phyloP scores from a whole-genome alignment of 2,888 invertebrate genomes.

The Diloba caeruleocephala region DNA sequence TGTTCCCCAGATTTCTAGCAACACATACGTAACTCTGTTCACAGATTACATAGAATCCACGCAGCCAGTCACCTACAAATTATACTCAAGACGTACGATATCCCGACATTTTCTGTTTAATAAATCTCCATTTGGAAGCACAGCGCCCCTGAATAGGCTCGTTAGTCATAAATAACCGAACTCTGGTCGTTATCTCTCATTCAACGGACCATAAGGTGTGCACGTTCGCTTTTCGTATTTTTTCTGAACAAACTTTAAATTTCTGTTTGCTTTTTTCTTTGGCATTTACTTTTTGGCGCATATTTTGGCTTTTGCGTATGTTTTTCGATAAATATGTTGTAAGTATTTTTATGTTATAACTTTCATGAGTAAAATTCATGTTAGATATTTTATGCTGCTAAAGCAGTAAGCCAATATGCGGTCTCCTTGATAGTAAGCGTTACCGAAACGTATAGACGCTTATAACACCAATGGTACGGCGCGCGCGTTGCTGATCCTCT shows the following conservation, averaged over 20 bases:
- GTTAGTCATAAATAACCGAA: conserved; percentile 88
- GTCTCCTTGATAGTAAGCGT: too few species aligned
- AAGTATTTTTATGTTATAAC: not conserved
- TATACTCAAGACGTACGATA: conserved; percentile 79
- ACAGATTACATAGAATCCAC: conserved; percentile 47
- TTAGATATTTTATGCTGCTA: too few species aligned
- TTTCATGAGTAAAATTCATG: too few species aligned
- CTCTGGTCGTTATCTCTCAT: conserved; percentile 85
- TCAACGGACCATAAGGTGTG: conserved; percentile 74
- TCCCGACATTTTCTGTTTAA: conserved; percentile 85
- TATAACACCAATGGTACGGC: too few species aligned
- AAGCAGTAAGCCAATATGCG: too few species aligned
- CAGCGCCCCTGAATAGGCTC: conserved; percentile 84
- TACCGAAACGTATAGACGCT: too few species aligned
- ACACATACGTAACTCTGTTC: conserved; percentile 24
- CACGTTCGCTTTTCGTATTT: conserved; percentile 55
- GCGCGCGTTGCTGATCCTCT: too few species aligned
- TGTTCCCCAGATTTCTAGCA: conserved; percentile 7
- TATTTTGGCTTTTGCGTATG: conserved; percentile 4
- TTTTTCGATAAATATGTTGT: not conserved
- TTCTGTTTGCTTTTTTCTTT: conserved; percentile 58
- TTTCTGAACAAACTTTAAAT: conserved; percentile 63
- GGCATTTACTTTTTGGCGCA: conserved; percentile 39
- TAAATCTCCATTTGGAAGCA: conserved; percentile 84
- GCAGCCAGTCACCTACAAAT: conserved; percentile 67